Evolutionary conservation across 2,888 invertebrate species (phyloP).

Genomic region (Helicoverpa assulta): DNA sequence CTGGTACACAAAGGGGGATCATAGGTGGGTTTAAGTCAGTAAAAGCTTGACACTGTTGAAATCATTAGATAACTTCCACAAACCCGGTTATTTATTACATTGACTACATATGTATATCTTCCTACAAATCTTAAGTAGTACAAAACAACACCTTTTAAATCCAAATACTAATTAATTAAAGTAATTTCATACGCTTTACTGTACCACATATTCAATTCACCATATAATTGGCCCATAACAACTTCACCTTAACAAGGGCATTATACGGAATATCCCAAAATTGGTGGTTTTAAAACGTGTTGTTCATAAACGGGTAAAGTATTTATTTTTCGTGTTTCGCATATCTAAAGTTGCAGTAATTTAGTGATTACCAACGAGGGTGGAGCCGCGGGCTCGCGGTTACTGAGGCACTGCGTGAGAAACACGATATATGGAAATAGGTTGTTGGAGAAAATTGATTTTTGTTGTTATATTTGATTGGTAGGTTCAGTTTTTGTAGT

Average conservation of each 20-base stretch:
- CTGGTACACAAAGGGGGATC: no score
- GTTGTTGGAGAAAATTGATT: slow-evolving; percentile 54
- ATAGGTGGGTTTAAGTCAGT: no score
- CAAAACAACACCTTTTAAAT: neutral
- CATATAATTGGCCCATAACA: slow-evolving; percentile 3
- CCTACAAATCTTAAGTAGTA: no score
- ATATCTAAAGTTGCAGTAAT: slow-evolving; percentile 78
- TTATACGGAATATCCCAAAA: slow-evolving; percentile 70
- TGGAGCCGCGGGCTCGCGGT: slow-evolving; percentile 67
- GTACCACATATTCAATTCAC: neutral
- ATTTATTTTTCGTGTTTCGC: slow-evolving; percentile 83
- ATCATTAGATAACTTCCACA: no score
- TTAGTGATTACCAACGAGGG: slow-evolving; percentile 83
- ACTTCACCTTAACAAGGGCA: slow-evolving; percentile 43
- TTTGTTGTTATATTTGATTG: slow-evolving; percentile 29
- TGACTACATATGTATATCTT: no score
- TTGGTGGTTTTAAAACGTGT: slow-evolving; percentile 62
- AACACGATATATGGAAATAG: slow-evolving; percentile 46
- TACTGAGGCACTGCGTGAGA: slow-evolving; percentile 54
- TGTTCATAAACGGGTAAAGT: slow-evolving; percentile 70
- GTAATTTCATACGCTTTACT: neutral
- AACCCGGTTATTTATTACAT: no score
- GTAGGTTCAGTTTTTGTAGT: neutral
- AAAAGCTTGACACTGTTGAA: no score
- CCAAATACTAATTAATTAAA: neutral